These are phyloP conservation scores for Rotaria magnacalcarata DNA, from an alignment of 2,888 invertebrate species.

Conservation along the genomic window DNA sequence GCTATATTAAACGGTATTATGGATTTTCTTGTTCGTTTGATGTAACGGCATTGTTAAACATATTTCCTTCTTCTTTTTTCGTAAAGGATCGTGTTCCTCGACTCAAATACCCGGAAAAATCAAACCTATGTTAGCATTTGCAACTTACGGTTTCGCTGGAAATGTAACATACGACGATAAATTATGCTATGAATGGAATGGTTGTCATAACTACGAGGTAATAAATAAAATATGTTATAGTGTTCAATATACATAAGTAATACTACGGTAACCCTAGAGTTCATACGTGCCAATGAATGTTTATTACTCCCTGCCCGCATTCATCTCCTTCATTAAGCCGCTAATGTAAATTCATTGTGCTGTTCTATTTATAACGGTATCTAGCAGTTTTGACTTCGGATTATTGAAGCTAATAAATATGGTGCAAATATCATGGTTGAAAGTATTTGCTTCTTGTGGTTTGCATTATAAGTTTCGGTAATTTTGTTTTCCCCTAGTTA, in stretches of 20 bases:
- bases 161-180: background rate
- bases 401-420: too few relatives aligned
- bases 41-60: background rate
- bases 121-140: background rate
- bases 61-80: background rate
- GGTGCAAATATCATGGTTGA: too few relatives aligned
- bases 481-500: background rate
- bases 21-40: background rate
- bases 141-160: background rate
- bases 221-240: background rate
- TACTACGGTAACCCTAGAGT: background rate
- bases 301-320: too few relatives aligned
- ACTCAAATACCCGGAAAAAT: constrained; percentile 19
- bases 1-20: background rate
- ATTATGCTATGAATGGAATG: background rate
- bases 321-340: too few relatives aligned
- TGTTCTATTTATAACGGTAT: too few relatives aligned
- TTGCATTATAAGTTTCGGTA: too few relatives aligned
- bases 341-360: too few relatives aligned
- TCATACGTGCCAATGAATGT: too few relatives aligned
- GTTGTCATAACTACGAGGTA: constrained; percentile 29
- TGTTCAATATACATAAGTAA: background rate
- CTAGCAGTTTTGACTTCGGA: too few relatives aligned
- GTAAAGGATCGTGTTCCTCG: background rate
- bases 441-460: too few relatives aligned